A percentile compares a stretch with the other conserved stretches of the same genome.
Evolutionary conservation across 2,888 invertebrate genomes (phyloP).

Genomic region (Oxycera nigricornis): DNA sequence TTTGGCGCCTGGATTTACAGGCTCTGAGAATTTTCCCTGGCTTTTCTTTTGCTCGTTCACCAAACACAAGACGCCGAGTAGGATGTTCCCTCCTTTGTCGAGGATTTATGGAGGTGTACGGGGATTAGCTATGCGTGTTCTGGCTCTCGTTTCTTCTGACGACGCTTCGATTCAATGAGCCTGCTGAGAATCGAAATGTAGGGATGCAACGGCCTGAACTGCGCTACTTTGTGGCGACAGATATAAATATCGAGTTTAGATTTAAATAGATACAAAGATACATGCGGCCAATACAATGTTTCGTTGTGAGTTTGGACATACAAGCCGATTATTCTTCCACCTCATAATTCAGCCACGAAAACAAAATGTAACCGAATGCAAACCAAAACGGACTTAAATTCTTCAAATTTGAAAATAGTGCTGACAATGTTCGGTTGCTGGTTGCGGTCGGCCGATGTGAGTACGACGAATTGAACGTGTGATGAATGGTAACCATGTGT

Average conservation of each 20-base stretch:
- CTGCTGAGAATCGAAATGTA: not conserved
- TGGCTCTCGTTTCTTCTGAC: not conserved
- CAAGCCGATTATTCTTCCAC: constrained; percentile 10
- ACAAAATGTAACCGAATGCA: too few relatives aligned
- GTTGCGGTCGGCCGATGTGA: not conserved
- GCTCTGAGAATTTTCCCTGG: not conserved
- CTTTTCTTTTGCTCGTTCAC: not conserved
- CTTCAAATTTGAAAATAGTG: not conserved
- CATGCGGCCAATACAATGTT: not conserved
- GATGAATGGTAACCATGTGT: not conserved
- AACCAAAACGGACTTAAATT: too few relatives aligned
- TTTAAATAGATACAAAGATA: not conserved
- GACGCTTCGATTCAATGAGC: too few relatives aligned
- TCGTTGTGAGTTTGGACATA: not conserved
- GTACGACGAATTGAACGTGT: not conserved
- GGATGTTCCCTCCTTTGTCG: constrained; percentile 2
- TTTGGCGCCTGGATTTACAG: constrained; percentile 29
- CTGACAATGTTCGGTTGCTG: not conserved
- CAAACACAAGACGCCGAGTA: not conserved
- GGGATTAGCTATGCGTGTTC: not conserved
- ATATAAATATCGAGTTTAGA: not conserved
- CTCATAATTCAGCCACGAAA: not conserved
- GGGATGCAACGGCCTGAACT: not conserved
- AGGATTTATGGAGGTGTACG: constrained; percentile 10
- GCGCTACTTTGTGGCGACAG: not conserved